Conservation (phyloP, 1,140 invertebrate species). For the Trialeurodes vaporariorum region DNA sequence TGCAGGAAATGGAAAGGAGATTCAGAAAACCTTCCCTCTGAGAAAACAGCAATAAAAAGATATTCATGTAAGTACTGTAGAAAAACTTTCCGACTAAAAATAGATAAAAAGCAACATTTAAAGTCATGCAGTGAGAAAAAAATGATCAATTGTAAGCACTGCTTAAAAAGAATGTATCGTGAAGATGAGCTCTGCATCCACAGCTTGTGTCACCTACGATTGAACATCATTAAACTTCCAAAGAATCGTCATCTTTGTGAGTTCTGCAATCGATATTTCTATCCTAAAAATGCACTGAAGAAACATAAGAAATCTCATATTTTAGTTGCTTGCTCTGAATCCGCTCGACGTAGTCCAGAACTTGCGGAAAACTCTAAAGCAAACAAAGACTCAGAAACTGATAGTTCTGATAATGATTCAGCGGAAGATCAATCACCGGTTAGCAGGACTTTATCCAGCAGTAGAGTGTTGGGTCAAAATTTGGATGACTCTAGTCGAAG, state of each 20-base stretch:
- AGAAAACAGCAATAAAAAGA: too few relatives aligned
- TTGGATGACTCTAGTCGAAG: neutral
- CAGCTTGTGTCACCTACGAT: neutral
- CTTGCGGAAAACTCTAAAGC: neutral
- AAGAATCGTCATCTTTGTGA: neutral
- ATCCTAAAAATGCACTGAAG: neutral
- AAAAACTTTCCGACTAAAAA: neutral
- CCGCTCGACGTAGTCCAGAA: neutral
- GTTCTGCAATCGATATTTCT: neutral
- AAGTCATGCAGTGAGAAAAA: neutral
- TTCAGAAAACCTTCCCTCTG: too few relatives aligned
- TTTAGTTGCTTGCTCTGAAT: too few relatives aligned
- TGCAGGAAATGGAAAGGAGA: too few relatives aligned
- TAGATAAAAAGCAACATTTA: neutral
- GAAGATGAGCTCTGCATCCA: neutral
- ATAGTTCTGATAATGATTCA: neutral
- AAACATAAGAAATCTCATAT: neutral
- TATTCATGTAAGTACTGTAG: neutral
- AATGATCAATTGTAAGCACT: neutral
- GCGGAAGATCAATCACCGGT: neutral
- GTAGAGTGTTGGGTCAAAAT: too few relatives aligned
- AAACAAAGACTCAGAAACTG: neutral
- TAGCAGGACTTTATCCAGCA: too few relatives aligned
- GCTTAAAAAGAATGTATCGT: neutral
- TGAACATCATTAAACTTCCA: neutral